phyloP scores from a whole-genome alignment of 2,797 vertebrate genomes.

The Peromyscus nudipes region DNA sequence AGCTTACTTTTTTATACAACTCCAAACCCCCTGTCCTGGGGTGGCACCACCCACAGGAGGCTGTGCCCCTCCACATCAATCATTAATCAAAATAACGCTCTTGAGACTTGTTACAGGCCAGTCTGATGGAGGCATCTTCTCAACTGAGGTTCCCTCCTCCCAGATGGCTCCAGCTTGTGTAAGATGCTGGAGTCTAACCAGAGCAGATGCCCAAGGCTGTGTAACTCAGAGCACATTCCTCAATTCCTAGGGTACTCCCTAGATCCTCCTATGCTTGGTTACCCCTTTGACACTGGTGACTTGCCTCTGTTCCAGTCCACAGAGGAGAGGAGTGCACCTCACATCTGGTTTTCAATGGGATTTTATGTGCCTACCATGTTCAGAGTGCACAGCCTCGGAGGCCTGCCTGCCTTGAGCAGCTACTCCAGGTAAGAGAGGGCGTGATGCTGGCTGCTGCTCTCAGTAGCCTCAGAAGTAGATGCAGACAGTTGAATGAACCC shows the following conservation, averaged over 20 bases:
- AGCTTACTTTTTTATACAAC: neutral
- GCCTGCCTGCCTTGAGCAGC: neutral
- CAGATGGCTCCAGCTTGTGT: neutral
- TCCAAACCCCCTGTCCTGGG: neutral
- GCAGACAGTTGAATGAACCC: neutral
- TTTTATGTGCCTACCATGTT: neutral
- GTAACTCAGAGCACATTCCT: too few relatives aligned
- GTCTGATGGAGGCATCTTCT: neutral
- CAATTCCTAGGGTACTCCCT: too few relatives aligned
- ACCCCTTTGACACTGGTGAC: neutral
- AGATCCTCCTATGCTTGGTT: too few relatives aligned
- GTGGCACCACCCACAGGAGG: neutral
- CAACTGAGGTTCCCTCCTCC: neutral
- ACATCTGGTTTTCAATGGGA: accelerated
- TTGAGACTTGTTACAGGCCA: neutral
- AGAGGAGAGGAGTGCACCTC: accelerated
- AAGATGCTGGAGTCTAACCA: neutral
- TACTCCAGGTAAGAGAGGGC: accelerated
- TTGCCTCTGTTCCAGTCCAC: neutral
- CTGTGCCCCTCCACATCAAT: too few relatives aligned
- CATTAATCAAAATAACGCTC: neutral
- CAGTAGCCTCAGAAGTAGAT: neutral
- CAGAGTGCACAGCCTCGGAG: neutral
- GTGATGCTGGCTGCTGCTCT: neutral
- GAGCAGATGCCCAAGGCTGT: accelerated